These are phyloP conservation scores for Pelodytes ibericus DNA, from an alignment of 2,797 vertebrate species.

Conservation along the genomic window DNA sequence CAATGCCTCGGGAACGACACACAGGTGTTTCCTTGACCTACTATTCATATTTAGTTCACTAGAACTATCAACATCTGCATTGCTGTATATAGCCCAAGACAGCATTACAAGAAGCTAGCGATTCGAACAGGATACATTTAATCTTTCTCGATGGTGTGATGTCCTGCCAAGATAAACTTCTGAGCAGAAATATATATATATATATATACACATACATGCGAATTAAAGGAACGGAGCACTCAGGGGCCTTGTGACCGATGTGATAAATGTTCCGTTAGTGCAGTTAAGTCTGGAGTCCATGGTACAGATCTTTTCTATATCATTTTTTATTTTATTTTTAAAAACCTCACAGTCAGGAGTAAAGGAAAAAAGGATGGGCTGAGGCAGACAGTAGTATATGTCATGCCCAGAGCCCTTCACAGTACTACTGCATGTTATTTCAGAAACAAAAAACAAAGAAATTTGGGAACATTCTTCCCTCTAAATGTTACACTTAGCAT, in stretches of 20 bases:
- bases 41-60: constrained; percentile 58
- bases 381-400: no score
- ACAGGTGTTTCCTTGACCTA: constrained; percentile 55
- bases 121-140: constrained; percentile 78
- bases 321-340: constrained; percentile 65
- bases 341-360: constrained; percentile 74
- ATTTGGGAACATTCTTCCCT: constrained; percentile 38
- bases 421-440: constrained; percentile 59
- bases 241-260: no score
- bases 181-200: constrained; percentile 65
- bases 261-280: no score
- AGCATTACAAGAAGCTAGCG: constrained; percentile 70
- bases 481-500: constrained; percentile 37
- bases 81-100: constrained; percentile 65
- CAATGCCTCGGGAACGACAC: constrained; percentile 41
- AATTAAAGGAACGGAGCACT: no score
- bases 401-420: no score
- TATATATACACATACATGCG: no score
- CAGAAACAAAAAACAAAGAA: no score
- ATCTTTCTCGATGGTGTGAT: constrained; percentile 71
- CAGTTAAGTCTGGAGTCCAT: no score
- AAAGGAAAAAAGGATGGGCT: no score
- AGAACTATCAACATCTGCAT: constrained; percentile 68
- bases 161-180: constrained; percentile 74
- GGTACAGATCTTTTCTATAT: not conserved